phyloP scores from a whole-genome alignment of 1,140 invertebrate genomes.

The Bemisia tabaci region DNA sequence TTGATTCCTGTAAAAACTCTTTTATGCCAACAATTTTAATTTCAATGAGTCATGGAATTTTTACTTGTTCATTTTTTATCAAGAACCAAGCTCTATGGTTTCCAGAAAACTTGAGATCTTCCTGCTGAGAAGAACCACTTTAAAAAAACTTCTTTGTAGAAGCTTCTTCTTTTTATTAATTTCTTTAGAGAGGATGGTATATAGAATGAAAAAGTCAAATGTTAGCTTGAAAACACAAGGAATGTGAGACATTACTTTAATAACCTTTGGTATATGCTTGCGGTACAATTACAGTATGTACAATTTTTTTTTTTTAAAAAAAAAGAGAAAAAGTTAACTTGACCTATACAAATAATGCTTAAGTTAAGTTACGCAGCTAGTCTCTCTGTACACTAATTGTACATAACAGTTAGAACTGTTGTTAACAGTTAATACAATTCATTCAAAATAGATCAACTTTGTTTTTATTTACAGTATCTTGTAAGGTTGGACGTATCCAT shows the following conservation, averaged over 20 bases:
- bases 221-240: background rate
- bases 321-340: background rate
- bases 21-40: too few relatives aligned
- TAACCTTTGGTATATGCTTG: background rate
- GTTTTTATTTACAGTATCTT: slow-evolving; percentile 1
- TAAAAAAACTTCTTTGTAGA: too few relatives aligned
- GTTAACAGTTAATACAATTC: background rate
- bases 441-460: background rate
- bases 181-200: too few relatives aligned
- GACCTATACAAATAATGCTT: background rate
- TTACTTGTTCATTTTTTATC: too few relatives aligned
- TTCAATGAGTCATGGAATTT: too few relatives aligned
- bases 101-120: too few relatives aligned
- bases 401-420: background rate
- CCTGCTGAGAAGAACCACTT: too few relatives aligned
- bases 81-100: too few relatives aligned
- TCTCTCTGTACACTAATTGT: background rate
- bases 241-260: background rate
- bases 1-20: too few relatives aligned
- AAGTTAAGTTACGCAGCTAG: background rate
- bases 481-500: too few relatives aligned
- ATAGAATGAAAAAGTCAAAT: too few relatives aligned
- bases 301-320: background rate
- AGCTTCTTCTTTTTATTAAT: too few relatives aligned
- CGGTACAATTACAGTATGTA: background rate